Base-by-base conservation (phyloP, 2,113 vertebrate species). In the Elachura formosa region DNA sequence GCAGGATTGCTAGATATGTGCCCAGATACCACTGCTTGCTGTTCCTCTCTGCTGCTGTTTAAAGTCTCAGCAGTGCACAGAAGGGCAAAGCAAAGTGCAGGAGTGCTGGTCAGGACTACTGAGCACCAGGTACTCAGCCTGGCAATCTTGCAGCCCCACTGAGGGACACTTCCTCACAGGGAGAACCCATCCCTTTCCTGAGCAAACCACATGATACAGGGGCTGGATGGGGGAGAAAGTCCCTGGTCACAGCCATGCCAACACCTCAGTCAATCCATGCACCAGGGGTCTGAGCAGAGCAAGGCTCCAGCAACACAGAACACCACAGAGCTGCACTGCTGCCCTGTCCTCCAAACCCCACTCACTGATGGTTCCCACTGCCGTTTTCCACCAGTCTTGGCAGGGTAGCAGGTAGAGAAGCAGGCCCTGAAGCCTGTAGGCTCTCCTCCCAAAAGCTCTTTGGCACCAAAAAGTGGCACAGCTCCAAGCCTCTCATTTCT, bases 401-500 rank as follows among this genome's bases (percentile, higher is more conserved):
- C 52, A 87, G 48, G 43, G 66, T 49, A 49, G 64, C 1, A 18
- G 59, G 34, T 24, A 68, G 31, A 82, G 75, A 51, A 83, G 15
- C 68, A 56, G 41, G 33, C 51, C 43, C 0, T 0, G 40, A 55
- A 72, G 34, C 72, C 75, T 62, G 51, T 5, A 4, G 63, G 31
- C 33, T 94, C 89, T 83, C 34, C 76, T 95, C 63, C 84, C 82
- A 85, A 62, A 58, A 91, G 76, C 48, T 84, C 91, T 58, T 61
- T 95, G 94, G 93, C 91, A 89, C 71, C 4, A 1, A 77, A 21
- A 26, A 11, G n/a, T 1, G 15, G 82, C 91, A 90, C 16, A 0
- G 51, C 52, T 93, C 94, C 93, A 96, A 94, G 31, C 28, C 38
- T 90, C 90, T 63, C 15, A 10, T 84, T 95, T 83, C 77, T 75